Percentiles rank a stretch among this genome's conserved stretches.
These are phyloP conservation scores for Stictonetta naevosa DNA, from an alignment of 2,113 vertebrate species.

Conservation along the genomic window DNA sequence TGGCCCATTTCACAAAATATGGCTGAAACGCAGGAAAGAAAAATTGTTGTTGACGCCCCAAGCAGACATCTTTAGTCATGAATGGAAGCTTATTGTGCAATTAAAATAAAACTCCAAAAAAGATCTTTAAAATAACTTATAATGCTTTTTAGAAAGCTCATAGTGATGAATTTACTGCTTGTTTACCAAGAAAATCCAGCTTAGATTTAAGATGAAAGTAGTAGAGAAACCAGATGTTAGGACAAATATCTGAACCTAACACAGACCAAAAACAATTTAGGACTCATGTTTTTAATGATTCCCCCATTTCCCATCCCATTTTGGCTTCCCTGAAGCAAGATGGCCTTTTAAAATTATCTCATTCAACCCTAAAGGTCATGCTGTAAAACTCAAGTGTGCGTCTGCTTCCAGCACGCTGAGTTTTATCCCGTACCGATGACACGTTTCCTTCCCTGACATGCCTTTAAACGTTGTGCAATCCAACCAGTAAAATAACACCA, in stretches of 20 bases:
- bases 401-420: neutral
- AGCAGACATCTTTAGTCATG: constrained; percentile 48
- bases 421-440: neutral
- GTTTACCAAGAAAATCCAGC: constrained; percentile 74
- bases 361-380: constrained; percentile 7
- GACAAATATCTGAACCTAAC: constrained; percentile 53
- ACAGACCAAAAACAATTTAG: constrained; percentile 28
- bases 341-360: constrained; percentile 42
- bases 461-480: neutral
- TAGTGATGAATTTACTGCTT: constrained; percentile 75
- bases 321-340: constrained; percentile 12
- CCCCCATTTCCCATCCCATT: neutral
- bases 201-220: constrained; percentile 75
- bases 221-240: constrained; percentile 70
- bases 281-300: constrained; percentile 35
- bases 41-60: constrained; percentile 21
- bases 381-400: constrained; percentile 12
- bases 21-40: constrained; percentile 14
- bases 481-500: neutral
- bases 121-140: constrained; percentile 77
- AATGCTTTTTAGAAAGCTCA: constrained; percentile 72
- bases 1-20: constrained; percentile 26
- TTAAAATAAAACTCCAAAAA: constrained; percentile 73
- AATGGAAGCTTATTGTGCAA: constrained; percentile 59
- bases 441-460: neutral